Conservation (phyloP, 2,888 invertebrate species). For the Bruchidius siliquastri region DNA sequence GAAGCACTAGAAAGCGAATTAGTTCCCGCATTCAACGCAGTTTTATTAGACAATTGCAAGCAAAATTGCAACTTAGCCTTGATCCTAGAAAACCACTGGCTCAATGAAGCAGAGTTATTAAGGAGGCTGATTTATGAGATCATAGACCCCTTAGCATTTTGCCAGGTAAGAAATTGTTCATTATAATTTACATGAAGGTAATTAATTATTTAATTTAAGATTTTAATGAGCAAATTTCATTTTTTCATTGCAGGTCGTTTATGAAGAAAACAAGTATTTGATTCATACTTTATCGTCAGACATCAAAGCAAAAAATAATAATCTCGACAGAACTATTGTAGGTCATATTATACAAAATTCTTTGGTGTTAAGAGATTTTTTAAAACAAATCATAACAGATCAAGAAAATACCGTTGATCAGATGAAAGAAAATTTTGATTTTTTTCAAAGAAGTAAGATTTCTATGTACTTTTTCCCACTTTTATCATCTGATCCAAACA, state of each 20-base stretch:
- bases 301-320: constrained; percentile 5
- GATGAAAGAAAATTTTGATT: constrained; percentile 16
- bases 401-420: constrained; percentile 17
- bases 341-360: constrained; percentile 23
- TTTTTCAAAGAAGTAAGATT: constrained; percentile 25
- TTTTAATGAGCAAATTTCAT: no score
- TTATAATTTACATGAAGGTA: neutral
- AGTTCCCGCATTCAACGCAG: constrained; percentile 55
- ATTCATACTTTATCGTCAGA: constrained; percentile 18
- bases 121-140: constrained; percentile 59
- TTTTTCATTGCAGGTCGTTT: constrained; percentile 26
- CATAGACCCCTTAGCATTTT: constrained; percentile 65
- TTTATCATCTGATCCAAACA: no score
- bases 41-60: constrained; percentile 49
- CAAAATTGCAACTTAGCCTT: constrained; percentile 51
- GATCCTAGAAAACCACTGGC: constrained; percentile 57
- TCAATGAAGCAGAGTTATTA: constrained; percentile 54
- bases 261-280: constrained; percentile 26
- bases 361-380: constrained; percentile 26
- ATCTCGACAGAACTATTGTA: constrained; percentile 11
- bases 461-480: neutral
- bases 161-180: constrained; percentile 50
- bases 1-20: constrained; percentile 65
- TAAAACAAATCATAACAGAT: constrained; percentile 20
- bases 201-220: no score